Base-by-base conservation (phyloP, 64 coral and sea anemone genomes). In the Hydrozoanthus tunicans region DNA sequence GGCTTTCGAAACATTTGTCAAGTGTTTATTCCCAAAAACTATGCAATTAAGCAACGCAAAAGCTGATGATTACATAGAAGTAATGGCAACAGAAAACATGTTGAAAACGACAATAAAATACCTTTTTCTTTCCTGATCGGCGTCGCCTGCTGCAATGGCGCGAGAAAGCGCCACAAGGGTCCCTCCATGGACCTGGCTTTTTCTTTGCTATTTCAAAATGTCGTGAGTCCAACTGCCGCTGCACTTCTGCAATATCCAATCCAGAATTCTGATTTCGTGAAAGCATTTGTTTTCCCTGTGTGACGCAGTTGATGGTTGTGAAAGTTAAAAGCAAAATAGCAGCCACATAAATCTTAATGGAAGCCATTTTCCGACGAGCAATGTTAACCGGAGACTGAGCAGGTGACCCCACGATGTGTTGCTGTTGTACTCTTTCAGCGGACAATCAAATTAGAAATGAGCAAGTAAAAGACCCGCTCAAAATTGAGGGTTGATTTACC, bases 181-280 rank as follows among this genome's bases (percentile, higher is more conserved):
- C 7, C 26, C 79, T 7, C 11, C 58, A 6, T 27, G 79, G 20
- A 43, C 32, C 32, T 43, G 32, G 32, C 3, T 59, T 24, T 60
- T 81, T 81, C 79, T 81, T 81, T 11, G 23, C 14, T 25, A 60
- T 58, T 23, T 81, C 58, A 17, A 81, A 80, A 23, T 59, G 55
- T 80, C 27, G 55, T 11, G 56, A 3, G 78, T 62, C 53, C 17
- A 80, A 81, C 23, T 61, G 20, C 8, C 43, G 58, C 61, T 61
- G 56, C 61, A 81, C 6, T 56, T n/a, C 77, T 57, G 77, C 8
- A 60, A 4, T 81, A 24, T 62, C 79, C 58, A 81, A 81, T 24
- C 24, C 79, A 58, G 55, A 24, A 80, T 80, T 23, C 20, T 60
- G 17, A 15, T 60, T 7, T 56, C n/a, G 78, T 80, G 56, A 60